These are phyloP conservation scores for Elgaria multicarinata DNA, from an alignment of 2,113 vertebrate genomes.

Conservation along the genomic window DNA sequence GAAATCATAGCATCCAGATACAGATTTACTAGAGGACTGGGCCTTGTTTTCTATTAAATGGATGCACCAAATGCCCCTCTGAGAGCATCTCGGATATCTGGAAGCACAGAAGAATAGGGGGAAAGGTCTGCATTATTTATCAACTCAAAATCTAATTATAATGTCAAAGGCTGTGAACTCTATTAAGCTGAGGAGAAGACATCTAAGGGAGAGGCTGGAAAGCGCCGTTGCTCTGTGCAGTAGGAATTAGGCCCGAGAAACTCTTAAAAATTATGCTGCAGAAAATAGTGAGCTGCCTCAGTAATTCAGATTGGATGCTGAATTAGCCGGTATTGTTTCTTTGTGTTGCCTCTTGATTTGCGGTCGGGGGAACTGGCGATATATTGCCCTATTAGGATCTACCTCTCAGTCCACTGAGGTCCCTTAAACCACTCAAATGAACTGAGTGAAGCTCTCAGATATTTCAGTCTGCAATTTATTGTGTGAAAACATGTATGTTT, in stretches of 20 bases:
- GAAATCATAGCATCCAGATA: neutral
- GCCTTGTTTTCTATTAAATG: neutral
- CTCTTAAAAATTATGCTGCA: rapidly evolving
- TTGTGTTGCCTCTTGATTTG: neutral
- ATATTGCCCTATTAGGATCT: neutral
- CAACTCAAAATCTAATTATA: conserved; percentile 9
- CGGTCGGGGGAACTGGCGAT: neutral
- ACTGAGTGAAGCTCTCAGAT: neutral
- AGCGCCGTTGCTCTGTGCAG: neutral
- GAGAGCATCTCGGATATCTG: no score
- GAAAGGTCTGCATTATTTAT: neutral
- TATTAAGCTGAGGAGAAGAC: neutral
- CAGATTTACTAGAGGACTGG: neutral
- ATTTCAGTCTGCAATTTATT: neutral
- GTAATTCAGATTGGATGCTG: neutral
- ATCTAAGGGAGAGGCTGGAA: neutral
- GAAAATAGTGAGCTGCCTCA: neutral
- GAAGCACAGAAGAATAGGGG: neutral
- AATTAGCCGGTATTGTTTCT: neutral
- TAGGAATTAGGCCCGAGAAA: neutral
- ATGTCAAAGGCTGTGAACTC: neutral
- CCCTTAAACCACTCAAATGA: neutral
- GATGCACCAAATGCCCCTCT: neutral
- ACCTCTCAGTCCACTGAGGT: neutral
- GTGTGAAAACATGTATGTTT: neutral